Evolutionary conservation across 2,888 invertebrate genomes (phyloP).

Genomic region (Dascillus cervinus): DNA sequence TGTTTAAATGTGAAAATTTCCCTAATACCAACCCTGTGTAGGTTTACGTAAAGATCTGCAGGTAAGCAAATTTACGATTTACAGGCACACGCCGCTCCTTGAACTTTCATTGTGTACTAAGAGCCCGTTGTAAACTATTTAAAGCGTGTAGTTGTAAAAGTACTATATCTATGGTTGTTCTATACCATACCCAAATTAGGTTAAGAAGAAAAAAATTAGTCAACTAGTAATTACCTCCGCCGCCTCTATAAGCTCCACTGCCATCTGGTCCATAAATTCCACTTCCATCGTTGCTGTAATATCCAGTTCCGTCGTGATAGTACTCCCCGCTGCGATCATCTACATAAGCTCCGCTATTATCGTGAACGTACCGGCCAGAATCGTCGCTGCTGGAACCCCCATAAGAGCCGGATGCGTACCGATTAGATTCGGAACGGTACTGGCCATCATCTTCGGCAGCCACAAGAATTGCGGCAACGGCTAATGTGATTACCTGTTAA

Average conservation of each 20-base stretch:
- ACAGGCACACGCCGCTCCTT: too few relatives aligned
- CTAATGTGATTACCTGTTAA: neutral
- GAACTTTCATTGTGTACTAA: too few relatives aligned
- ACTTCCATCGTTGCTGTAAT: constrained; percentile 14
- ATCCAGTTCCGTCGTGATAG: constrained; percentile 9
- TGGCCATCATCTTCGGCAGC: neutral
- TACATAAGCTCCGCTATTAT: constrained; percentile 20
- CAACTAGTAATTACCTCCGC: neutral
- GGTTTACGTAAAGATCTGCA: too few relatives aligned
- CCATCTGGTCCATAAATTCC: constrained; percentile 8
- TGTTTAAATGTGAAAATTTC: too few relatives aligned
- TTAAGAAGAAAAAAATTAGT: too few relatives aligned
- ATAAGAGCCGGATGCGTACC: too few relatives aligned
- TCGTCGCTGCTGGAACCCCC: constrained; percentile 17
- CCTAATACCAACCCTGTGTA: too few relatives aligned
- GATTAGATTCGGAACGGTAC: constrained; percentile 4
- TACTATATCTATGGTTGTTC: too few relatives aligned
- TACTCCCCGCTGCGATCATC: constrained; percentile 22
- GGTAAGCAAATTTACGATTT: too few relatives aligned
- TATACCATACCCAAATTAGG: too few relatives aligned
- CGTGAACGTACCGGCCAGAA: constrained; percentile 15
- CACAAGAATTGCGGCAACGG: neutral
- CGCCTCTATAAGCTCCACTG: constrained; percentile 3
- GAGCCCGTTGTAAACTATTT: too few relatives aligned
- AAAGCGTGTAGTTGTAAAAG: too few relatives aligned